Conservation (phyloP, 2,888 invertebrate genomes). For the Cordilura impudica region DNA sequence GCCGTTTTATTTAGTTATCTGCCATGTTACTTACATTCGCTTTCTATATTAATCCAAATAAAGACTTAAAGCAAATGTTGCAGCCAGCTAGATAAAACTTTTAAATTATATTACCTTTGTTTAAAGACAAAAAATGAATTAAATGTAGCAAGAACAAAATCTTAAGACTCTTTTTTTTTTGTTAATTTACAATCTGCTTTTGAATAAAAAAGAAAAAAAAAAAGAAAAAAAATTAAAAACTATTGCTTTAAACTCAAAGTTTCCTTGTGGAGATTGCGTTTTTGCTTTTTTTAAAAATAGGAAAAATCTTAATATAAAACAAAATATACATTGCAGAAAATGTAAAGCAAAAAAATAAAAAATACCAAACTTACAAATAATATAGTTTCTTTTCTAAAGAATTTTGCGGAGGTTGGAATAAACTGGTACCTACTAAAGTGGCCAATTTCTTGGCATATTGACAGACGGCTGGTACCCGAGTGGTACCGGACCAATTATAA, state of each 20-base stretch:
- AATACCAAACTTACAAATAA: conserved; percentile 81
- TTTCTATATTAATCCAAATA: too few species aligned
- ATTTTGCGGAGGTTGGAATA: conserved; percentile 85
- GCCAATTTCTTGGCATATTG: conserved; percentile 97
- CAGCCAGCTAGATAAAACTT: too few species aligned
- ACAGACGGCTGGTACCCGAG: conserved; percentile 94
- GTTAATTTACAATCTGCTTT: too few species aligned
- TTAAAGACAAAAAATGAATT: too few species aligned
- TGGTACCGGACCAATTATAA: conserved; percentile 92
- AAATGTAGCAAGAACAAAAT: too few species aligned
- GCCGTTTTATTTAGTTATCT: too few species aligned
- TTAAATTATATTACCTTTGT: too few species aligned
- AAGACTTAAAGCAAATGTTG: too few species aligned
- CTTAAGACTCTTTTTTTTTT: too few species aligned
- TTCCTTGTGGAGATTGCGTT: too few species aligned
- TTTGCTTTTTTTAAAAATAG: too few species aligned
- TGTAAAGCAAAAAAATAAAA: background rate
- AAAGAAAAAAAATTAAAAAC: background rate
- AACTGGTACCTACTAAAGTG: conserved; percentile 88
- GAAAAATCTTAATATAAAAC: background rate
- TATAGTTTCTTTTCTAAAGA: conserved; percentile 84
- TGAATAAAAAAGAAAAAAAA: background rate
- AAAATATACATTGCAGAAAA: background rate
- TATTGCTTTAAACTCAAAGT: background rate
- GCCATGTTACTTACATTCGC: too few species aligned